These are phyloP conservation scores for Hoplodrina blanda DNA, from an alignment of 2,888 invertebrate genomes.

Conservation along the genomic window DNA sequence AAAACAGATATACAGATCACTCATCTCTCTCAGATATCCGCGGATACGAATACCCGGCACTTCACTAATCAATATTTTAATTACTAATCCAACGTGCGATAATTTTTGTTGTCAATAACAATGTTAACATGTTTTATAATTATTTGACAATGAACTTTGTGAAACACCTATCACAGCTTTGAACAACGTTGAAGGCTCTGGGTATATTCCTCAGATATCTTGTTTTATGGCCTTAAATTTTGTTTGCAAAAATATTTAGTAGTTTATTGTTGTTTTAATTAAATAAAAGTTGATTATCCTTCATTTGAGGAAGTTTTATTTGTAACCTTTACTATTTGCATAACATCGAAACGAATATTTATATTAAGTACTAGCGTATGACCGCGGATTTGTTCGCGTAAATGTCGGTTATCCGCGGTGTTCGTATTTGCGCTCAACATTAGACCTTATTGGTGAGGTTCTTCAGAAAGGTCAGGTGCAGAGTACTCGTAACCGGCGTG, in stretches of 20 bases:
- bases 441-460: too few species aligned
- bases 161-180: constrained; percentile 4
- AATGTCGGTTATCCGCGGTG: too few species aligned
- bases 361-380: too few species aligned
- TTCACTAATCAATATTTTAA: constrained; percentile 9
- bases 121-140: constrained; percentile 10
- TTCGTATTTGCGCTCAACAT: too few species aligned
- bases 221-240: background rate
- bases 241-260: constrained; percentile 16
- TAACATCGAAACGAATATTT: constrained; percentile 2
- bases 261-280: constrained; percentile 21
- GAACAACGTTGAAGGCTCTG: constrained; percentile 22
- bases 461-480: too few species aligned
- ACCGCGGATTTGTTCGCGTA: too few species aligned
- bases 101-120: constrained; percentile 25
- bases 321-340: background rate
- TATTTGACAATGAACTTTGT: constrained; percentile 47
- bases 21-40: too few species aligned
- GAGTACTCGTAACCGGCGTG: too few species aligned
- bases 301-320: constrained; percentile 1
- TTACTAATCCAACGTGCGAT: constrained; percentile 17
- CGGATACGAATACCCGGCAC: too few species aligned
- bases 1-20: too few species aligned
- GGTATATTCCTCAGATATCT: constrained; percentile 16
- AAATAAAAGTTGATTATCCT: constrained; percentile 4